phyloP scores from a whole-genome alignment of 2,113 vertebrate species.

The Cacatua alba region DNA sequence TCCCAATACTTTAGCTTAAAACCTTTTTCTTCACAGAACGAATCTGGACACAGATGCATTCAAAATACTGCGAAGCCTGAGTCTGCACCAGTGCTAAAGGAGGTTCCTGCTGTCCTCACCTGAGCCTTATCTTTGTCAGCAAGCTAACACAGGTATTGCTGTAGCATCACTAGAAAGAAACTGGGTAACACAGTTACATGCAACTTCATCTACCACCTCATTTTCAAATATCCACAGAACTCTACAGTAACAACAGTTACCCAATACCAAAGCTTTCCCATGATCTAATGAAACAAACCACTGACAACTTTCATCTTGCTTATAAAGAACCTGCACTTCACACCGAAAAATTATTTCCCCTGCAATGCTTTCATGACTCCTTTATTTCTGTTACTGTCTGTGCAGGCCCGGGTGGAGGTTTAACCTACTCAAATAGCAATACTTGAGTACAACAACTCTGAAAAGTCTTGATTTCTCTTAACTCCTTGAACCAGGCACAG shows the following conservation, averaged over 20 bases:
- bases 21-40: background rate
- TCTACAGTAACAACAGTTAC: background rate
- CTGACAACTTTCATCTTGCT: background rate
- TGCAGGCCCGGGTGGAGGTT: background rate
- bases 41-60: background rate
- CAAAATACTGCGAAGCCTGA: background rate
- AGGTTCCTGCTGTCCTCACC: background rate
- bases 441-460: background rate
- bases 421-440: background rate
- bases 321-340: background rate
- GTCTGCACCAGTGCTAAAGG: background rate
- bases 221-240: background rate
- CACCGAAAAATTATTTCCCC: background rate
- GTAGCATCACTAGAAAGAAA: background rate
- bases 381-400: background rate
- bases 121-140: accelerated
- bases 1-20: background rate
- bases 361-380: background rate
- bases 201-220: background rate
- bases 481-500: background rate
- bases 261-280: background rate
- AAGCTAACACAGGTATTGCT: background rate
- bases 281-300: background rate
- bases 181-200: background rate
- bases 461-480: background rate